Evolutionary conservation across 1,140 invertebrate genomes (phyloP).

Genomic region (Neuroterus valhalla): DNA sequence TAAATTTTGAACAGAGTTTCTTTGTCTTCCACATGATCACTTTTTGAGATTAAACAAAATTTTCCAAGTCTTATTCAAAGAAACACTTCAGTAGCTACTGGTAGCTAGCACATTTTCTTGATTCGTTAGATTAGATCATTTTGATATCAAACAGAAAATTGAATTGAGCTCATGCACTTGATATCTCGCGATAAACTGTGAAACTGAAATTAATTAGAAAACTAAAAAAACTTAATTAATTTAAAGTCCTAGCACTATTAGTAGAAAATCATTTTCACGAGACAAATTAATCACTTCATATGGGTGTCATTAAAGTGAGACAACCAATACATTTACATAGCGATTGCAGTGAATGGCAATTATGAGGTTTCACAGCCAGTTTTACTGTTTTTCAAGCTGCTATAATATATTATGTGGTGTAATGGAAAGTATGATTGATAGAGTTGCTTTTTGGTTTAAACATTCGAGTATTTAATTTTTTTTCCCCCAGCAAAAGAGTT

Average conservation of each 20-base stretch:
- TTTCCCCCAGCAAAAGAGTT: not conserved
- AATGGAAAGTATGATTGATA: slow-evolving; percentile 26
- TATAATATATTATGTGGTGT: not conserved
- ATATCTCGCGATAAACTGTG: too few species aligned
- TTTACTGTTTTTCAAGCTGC: not conserved
- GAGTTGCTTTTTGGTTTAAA: not conserved
- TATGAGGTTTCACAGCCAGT: slow-evolving; percentile 23
- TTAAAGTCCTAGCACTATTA: slow-evolving; percentile 31
- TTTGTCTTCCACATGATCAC: too few species aligned
- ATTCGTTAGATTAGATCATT: too few species aligned
- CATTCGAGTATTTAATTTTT: not conserved
- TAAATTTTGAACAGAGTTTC: too few species aligned
- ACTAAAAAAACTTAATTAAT: slow-evolving; percentile 12
- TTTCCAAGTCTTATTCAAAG: too few species aligned
- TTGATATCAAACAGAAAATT: too few species aligned
- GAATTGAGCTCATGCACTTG: too few species aligned
- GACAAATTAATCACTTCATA: slow-evolving; percentile 17
- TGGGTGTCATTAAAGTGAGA: not conserved
- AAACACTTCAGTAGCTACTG: too few species aligned
- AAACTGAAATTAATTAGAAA: too few species aligned
- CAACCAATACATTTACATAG: slow-evolving; percentile 20
- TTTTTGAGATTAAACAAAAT: too few species aligned
- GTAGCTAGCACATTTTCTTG: too few species aligned
- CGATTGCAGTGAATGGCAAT: not conserved
- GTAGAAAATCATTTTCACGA: slow-evolving; percentile 9